Conservation (phyloP, 2,888 invertebrate species). For the Drepanosiphum platanoidis region DNA sequence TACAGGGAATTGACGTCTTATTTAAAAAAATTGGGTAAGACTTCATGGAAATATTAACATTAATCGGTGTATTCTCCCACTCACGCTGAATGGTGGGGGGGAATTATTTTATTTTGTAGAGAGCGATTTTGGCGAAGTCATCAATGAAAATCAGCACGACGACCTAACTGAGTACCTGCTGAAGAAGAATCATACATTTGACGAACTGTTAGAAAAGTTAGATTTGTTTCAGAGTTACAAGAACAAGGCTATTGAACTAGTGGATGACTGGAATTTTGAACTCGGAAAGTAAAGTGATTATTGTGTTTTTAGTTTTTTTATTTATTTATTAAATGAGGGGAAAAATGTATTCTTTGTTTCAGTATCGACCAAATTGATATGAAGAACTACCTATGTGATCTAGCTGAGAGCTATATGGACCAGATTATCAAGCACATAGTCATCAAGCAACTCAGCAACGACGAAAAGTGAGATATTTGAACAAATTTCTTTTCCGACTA, state of each 20-base stretch:
- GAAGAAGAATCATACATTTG: slow-evolving; percentile 69
- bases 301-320: not conserved
- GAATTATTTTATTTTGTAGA: no score
- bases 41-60: not conserved
- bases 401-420: slow-evolving; percentile 61
- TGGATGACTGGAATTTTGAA: slow-evolving; percentile 76
- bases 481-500: not conserved
- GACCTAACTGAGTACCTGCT: slow-evolving; percentile 65
- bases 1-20: slow-evolving; percentile 65
- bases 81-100: not conserved
- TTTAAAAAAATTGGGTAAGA: slow-evolving; percentile 58
- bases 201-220: slow-evolving; percentile 71
- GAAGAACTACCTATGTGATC: slow-evolving; percentile 50
- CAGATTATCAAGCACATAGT: slow-evolving; percentile 63
- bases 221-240: slow-evolving; percentile 73
- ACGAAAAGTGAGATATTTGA: slow-evolving; percentile 60
- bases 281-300: slow-evolving; percentile 69
- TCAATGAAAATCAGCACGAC: slow-evolving; percentile 34
- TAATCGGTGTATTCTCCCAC: not conserved
- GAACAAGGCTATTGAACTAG: slow-evolving; percentile 73
- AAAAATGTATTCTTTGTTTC: slow-evolving; percentile 74
- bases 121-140: slow-evolving; percentile 71
- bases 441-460: slow-evolving; percentile 61
- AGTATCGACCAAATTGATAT: slow-evolving; percentile 72
- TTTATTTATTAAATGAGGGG: no score